Conservation (phyloP, 2,113 vertebrate species). For the Phaethon lepturus region DNA sequence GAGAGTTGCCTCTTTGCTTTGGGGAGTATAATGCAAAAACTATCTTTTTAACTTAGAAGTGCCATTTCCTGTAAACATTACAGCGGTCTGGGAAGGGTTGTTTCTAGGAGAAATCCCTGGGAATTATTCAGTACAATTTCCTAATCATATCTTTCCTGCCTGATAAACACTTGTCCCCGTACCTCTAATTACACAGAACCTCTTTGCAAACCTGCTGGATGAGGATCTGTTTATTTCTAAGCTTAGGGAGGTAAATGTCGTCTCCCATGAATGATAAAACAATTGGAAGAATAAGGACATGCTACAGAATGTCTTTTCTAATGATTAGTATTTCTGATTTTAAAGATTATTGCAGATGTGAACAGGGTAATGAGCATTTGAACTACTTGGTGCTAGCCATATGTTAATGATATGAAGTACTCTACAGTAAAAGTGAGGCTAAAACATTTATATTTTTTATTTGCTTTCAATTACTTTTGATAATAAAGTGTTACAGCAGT, state of each 20-base stretch:
- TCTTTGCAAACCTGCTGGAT: neutral
- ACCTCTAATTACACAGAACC: neutral
- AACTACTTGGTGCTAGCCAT: neutral
- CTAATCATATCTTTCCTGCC: neutral
- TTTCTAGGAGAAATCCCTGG: neutral
- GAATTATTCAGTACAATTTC: neutral
- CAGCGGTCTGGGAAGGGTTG: neutral
- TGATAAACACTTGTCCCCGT: neutral
- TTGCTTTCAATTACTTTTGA: neutral
- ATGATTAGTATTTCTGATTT: neutral
- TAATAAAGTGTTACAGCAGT: neutral
- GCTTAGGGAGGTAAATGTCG: neutral
- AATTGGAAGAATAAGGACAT: neutral
- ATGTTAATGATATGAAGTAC: neutral
- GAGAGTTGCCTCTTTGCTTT: neutral
- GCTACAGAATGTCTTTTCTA: neutral
- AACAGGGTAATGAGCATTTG: neutral
- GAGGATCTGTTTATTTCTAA: neutral
- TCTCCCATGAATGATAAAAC: neutral
- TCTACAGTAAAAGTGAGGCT: neutral
- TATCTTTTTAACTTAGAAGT: neutral
- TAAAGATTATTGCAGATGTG: neutral
- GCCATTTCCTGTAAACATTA: neutral
- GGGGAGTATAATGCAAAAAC: neutral
- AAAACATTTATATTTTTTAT: neutral